These are phyloP conservation scores for Theropithecus gelada DNA, from an alignment of 2,113 vertebrate genomes.

Conservation along the genomic window DNA sequence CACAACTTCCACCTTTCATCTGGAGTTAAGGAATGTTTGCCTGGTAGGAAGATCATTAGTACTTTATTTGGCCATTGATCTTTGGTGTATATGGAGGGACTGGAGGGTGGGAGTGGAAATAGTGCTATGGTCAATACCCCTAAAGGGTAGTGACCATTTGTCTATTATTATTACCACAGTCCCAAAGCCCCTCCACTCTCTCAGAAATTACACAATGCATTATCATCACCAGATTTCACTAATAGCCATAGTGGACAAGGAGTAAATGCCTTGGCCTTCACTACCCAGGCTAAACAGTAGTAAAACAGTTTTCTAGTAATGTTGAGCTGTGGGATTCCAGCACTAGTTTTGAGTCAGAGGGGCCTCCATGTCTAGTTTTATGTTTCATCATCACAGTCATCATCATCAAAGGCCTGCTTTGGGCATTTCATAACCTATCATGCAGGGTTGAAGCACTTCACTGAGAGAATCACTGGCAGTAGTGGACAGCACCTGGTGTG, in stretches of 20 bases:
- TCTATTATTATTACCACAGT: background rate
- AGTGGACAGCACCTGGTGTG: background rate
- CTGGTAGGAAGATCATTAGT: background rate
- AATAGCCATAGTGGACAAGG: background rate
- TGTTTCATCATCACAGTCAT: background rate
- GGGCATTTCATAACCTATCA: background rate
- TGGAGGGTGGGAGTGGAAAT: background rate
- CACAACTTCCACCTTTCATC: background rate
- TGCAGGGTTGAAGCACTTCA: background rate
- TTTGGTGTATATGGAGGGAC: background rate
- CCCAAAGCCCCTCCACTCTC: background rate
- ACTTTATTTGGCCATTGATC: background rate
- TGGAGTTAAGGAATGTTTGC: background rate
- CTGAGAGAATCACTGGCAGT: background rate
- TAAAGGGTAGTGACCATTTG: background rate
- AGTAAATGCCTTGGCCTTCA: background rate
- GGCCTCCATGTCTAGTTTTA: background rate
- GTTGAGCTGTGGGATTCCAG: background rate
- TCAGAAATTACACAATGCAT: background rate
- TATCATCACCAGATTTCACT: background rate
- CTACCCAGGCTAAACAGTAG: background rate
- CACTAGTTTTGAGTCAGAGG: background rate
- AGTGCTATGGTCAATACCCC: background rate
- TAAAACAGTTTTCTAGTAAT: background rate
- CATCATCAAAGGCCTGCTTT: background rate